Conservation (phyloP, 2,888 invertebrate genomes). For the Caenorhabditis sp. region DNA sequence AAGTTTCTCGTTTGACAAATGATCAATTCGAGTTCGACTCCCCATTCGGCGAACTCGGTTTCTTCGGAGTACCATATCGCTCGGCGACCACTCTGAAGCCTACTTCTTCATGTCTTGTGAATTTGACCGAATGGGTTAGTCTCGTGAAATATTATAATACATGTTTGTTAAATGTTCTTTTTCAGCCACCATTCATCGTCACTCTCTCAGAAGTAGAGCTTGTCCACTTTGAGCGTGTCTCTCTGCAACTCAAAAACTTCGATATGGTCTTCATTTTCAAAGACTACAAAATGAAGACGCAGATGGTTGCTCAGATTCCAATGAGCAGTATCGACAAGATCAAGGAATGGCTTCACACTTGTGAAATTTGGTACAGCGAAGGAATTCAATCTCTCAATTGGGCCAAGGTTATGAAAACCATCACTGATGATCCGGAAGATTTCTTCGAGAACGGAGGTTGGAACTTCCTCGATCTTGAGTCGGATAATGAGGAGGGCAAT, state of each 20-base stretch:
- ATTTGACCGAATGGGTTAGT: conserved; percentile 92
- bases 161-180: no score
- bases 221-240: conserved; percentile 98
- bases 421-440: conserved; percentile 98
- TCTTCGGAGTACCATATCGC: conserved; percentile 97
- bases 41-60: conserved; percentile 97
- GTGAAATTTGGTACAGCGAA: conserved; percentile 97
- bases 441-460: conserved; percentile 99
- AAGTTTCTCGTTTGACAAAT: conserved; percentile 93
- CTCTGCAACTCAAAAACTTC: conserved; percentile 98
- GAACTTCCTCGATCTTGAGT: conserved; percentile 91
- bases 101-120: conserved; percentile 97
- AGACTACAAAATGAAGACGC: conserved; percentile 94
- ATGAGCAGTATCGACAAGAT: conserved; percentile 99
- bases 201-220: conserved; percentile 94
- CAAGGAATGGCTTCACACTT: conserved; percentile 88
- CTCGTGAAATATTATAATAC: background rate
- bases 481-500: conserved; percentile 68
- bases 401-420: conserved; percentile 99
- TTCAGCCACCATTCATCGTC: conserved; percentile 95
- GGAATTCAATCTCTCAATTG: conserved; percentile 99
- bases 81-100: conserved; percentile 88
- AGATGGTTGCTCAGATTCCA: conserved; percentile 99
- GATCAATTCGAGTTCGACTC: conserved; percentile 98
- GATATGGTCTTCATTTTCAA: conserved; percentile 99